A percentile compares a stretch with the other conserved stretches of the same genome.
These are phyloP conservation scores for Drosophila suzukii DNA, from an alignment of 1,140 invertebrate species.

Conservation along the genomic window DNA sequence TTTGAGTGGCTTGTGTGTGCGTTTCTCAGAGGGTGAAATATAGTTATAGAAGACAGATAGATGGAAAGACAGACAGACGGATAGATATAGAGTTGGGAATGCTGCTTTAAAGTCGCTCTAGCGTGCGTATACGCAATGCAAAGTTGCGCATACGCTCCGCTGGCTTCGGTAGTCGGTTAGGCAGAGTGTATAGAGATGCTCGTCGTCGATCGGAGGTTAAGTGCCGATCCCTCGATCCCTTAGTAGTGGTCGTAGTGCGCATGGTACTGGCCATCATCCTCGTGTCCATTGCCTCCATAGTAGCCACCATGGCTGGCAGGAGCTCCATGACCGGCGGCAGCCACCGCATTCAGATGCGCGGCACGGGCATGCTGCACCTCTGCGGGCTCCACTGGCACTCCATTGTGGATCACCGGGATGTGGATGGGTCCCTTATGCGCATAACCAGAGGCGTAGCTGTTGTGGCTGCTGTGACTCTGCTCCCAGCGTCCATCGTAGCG, in stretches of 20 bases:
- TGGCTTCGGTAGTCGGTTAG: conserved; percentile 64
- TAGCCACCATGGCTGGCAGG: conserved; percentile 58
- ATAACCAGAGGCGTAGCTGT: conserved; percentile 60
- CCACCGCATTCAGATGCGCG: conserved; percentile 86
- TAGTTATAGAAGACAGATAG: conserved; percentile 6
- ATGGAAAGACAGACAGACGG: not conserved
- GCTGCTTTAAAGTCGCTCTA: conserved; percentile 30
- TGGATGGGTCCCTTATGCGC: conserved; percentile 84
- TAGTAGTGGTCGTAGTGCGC: conserved; percentile 72
- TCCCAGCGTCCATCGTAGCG: conserved; percentile 66
- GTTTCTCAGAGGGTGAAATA: conserved; percentile 13
- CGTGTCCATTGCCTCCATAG: conserved; percentile 62
- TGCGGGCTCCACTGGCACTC: conserved; percentile 86
- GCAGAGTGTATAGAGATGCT: conserved; percentile 36
- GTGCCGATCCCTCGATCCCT: conserved; percentile 4
- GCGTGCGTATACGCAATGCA: conserved; percentile 17
- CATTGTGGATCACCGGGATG: conserved; percentile 85
- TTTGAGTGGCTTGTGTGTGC: conserved; percentile 24
- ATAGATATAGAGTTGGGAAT: conserved; percentile 4
- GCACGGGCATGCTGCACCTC: conserved; percentile 87
- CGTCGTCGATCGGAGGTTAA: conserved; percentile 35
- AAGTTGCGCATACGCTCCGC: conserved; percentile 38
- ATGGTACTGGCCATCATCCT: conserved; percentile 76
- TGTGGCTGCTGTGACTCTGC: conserved; percentile 46
- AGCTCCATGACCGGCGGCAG: conserved; percentile 82